Percentiles rank a stretch among this genome's conserved stretches.
Conservation (phyloP, 2,113 vertebrate species). For the Rhynchomys soricoides region DNA sequence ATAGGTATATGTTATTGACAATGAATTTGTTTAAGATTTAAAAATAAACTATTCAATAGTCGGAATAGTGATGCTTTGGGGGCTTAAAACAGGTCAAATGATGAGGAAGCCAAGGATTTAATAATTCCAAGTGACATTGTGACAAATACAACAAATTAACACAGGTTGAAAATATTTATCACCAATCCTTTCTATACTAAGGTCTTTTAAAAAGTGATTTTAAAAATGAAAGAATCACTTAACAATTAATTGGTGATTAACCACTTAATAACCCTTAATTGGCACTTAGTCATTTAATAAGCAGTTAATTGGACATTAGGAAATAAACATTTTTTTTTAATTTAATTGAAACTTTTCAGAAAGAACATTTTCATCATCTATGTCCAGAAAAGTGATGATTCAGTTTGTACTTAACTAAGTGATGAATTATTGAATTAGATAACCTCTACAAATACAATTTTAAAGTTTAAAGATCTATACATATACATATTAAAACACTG, state of each 20-base stretch:
- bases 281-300: neutral
- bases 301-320: neutral
- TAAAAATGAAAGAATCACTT: neutral
- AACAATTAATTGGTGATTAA: constrained; percentile 41
- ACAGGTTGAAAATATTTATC: neutral
- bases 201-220: constrained; percentile 36
- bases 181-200: constrained; percentile 17
- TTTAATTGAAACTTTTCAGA: constrained; percentile 7
- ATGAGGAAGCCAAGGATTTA: neutral
- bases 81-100: constrained; percentile 4
- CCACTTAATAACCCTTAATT: neutral
- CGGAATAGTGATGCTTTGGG: neutral
- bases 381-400: constrained; percentile 11
- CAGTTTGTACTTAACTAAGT: constrained; percentile 34
- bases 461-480: neutral
- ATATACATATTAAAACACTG: neutral
- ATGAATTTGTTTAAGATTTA: neutral
- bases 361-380: constrained; percentile 6
- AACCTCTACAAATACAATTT: neutral
- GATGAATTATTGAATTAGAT: constrained; percentile 25
- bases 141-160: constrained; percentile 36
- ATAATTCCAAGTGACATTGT: constrained; percentile 9
- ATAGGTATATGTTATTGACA: neutral
- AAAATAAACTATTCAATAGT: constrained; percentile 18
- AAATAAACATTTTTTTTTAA: constrained; percentile 44